Evolutionary conservation across 2,888 invertebrate genomes (phyloP), one percentile per base, ranked within the genome.

Genomic region (Caenorhabditis parvicauda): DNA sequence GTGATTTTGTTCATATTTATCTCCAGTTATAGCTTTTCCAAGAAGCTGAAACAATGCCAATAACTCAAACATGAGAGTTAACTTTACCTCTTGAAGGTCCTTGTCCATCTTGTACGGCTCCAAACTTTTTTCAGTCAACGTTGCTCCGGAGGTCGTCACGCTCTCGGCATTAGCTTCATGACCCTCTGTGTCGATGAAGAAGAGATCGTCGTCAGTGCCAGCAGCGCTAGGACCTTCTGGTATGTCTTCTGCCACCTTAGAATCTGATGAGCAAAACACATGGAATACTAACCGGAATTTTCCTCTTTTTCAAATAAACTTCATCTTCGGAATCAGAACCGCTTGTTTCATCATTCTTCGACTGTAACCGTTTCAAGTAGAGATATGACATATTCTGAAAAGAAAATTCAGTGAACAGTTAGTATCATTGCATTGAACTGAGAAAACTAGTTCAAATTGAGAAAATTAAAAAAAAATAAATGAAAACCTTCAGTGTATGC

Each of bases 1-100:
- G n/a, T 54, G 39, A 14, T 58, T 42, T 12, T 54, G 32, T 49
- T 73, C 73, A 45, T 66, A 72, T 35, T 61, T 64, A 0, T 62
- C 52, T 22, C 66, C 59, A 22, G 67, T 53, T 1, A 66, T 57
- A 6, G 70, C 49, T 46, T 70, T 72, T 7, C 55, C 54, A 39
- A 73, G 25, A 22, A 72, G 44, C 54, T 65, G 29, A 28, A 70
- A 39, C n/a, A 43, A 51, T 44, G 24, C 6, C 17, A 12, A 22
- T 43, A 25, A 12, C 21, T 5, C 22, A 54, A 25, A 49, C 17
- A 52, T 25, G 6, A 51, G 12, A 21, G 54, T 22, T 19, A 54
- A 5, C 9, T 22, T 7, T 19, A 52, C 53, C 41, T 60, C 42
- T 28, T 60, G 43, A 39, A 64, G 52, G 32, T 62, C 63, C 37